These are phyloP conservation scores for Aphelocoma coerulescens DNA, from an alignment of 2,113 vertebrate genomes.

Conservation along the genomic window DNA sequence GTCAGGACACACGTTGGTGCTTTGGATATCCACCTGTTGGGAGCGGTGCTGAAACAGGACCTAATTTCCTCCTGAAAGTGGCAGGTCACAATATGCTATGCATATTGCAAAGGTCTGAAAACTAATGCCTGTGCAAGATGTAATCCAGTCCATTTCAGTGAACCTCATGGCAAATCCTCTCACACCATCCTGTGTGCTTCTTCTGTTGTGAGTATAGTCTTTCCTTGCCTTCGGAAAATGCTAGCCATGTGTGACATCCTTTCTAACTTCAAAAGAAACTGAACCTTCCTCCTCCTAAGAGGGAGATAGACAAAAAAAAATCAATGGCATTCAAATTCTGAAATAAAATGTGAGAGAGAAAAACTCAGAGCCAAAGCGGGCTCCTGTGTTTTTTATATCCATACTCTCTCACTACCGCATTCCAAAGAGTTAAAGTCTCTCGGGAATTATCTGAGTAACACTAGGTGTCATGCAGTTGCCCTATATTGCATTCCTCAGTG, in stretches of 20 bases:
- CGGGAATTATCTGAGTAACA: neutral
- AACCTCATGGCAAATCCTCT: slow-evolving; percentile 10
- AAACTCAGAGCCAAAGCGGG: neutral
- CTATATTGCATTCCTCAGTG: neutral
- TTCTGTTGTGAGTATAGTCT: neutral
- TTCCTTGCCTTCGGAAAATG: slow-evolving; percentile 43
- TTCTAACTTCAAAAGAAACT: neutral
- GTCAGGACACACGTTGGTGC: accelerated
- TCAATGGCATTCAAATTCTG: neutral
- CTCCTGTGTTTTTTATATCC: neutral
- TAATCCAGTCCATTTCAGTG: neutral
- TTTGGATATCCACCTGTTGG: neutral
- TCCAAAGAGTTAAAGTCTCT: slow-evolving; percentile 21
- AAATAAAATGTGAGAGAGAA: neutral
- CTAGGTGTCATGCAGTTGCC: neutral
- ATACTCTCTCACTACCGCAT: neutral
- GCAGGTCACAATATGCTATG: slow-evolving; percentile 18
- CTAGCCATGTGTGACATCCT: neutral
- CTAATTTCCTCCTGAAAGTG: neutral
- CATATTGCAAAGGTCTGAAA: slow-evolving; percentile 62
- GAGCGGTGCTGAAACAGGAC: neutral
- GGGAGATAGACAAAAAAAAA: neutral
- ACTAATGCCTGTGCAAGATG: neutral
- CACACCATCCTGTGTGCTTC: neutral
- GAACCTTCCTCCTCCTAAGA: neutral